phyloP scores from a whole-genome alignment of 2,888 invertebrate genomes.

The Clepsis dumicolana region DNA sequence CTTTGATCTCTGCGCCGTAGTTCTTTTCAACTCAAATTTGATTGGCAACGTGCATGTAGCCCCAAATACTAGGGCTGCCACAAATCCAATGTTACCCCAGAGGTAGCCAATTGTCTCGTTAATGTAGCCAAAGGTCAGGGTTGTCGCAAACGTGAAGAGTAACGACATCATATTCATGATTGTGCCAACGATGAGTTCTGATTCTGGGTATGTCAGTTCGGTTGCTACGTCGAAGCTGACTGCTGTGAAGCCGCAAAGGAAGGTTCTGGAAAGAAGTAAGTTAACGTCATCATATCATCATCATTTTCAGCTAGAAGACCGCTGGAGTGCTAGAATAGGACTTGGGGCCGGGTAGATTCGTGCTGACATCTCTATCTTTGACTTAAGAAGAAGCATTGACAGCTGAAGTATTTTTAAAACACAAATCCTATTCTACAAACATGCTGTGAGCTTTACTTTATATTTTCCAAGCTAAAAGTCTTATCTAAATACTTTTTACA shows the following conservation, averaged over 20 bases:
- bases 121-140: conserved; percentile 59
- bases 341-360: too few species aligned
- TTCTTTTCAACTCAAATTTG: conserved; percentile 46
- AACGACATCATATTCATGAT: conserved; percentile 71
- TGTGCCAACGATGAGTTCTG: conserved; percentile 90
- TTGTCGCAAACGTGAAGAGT: conserved; percentile 55
- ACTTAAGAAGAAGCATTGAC: too few species aligned
- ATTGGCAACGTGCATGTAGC: conserved; percentile 46
- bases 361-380: too few species aligned
- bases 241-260: conserved; percentile 91
- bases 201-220: conserved; percentile 90
- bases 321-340: too few species aligned
- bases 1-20: conserved; percentile 42
- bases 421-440: too few species aligned
- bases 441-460: too few species aligned
- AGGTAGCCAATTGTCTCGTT: conserved; percentile 60
- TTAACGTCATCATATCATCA: too few species aligned
- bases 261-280: conserved; percentile 86
- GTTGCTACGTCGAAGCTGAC: conserved; percentile 91
- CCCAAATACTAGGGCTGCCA: conserved; percentile 56
- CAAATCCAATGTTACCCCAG: conserved; percentile 62
- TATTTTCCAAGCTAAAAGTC: too few species aligned
- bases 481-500: too few species aligned
- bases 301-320: too few species aligned
- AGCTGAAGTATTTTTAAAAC: too few species aligned